Percentiles rank a stretch among this genome's conserved stretches.
phyloP scores from a whole-genome alignment of 2,113 vertebrate species.

The Neodontobutis hainanensis region DNA sequence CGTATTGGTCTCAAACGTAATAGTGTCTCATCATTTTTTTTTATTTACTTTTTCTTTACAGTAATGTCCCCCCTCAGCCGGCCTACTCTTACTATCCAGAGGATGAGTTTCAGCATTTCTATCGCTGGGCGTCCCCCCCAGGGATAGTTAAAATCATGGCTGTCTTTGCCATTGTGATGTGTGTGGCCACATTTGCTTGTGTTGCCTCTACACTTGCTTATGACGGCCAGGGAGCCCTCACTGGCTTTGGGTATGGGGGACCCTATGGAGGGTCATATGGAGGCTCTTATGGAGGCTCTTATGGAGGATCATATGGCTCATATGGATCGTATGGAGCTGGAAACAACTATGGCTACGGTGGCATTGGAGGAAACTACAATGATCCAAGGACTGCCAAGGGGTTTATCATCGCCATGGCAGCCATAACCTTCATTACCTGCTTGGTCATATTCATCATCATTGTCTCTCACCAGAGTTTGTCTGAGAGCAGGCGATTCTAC shows the following conservation, averaged over 20 bases:
- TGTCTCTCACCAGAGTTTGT: constrained; percentile 77
- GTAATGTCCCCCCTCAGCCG: constrained; percentile 74
- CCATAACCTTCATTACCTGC: constrained; percentile 79
- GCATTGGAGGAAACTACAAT: constrained; percentile 79
- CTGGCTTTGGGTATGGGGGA: constrained; percentile 62
- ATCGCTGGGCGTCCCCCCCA: constrained; percentile 88
- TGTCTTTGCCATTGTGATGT: constrained; percentile 80
- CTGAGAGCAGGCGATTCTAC: constrained; percentile 84
- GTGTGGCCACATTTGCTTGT: constrained; percentile 87
- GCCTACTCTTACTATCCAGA: constrained; percentile 90
- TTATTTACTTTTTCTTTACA: constrained; percentile 54
- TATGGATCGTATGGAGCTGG: constrained; percentile 52
- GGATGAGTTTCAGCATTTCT: constrained; percentile 89
- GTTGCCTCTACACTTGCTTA: constrained; percentile 89
- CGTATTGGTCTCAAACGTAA: not conserved
- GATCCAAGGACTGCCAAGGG: constrained; percentile 86
- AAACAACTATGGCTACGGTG: constrained; percentile 71
- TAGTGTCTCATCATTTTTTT: not conserved
- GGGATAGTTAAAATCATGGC: constrained; percentile 88
- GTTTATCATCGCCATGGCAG: constrained; percentile 86
- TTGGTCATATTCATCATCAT: constrained; percentile 83
- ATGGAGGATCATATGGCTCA: not conserved
- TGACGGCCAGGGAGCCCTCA: constrained; percentile 74
- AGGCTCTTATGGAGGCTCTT: not conserved
- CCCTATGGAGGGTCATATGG: not conserved